Conservation (phyloP, 2,888 invertebrate species). For the Lasioglossum marginatum region DNA sequence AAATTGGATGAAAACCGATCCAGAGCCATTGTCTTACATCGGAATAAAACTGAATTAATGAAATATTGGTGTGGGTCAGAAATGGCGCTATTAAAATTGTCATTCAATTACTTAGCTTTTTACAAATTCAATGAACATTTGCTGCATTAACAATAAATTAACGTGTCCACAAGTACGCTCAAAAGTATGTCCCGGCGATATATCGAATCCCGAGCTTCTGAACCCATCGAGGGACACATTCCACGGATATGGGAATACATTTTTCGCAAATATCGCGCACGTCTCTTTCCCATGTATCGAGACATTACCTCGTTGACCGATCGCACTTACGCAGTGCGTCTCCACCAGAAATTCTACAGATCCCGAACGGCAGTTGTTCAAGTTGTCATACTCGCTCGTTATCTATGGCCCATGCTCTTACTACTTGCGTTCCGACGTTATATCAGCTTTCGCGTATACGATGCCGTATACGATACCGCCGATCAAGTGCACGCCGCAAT, state of each 20-base stretch:
- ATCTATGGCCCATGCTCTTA: slow-evolving; percentile 5
- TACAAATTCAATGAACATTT: neutral
- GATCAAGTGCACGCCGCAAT: slow-evolving; percentile 21
- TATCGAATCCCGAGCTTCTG: neutral
- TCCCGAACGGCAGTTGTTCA: neutral
- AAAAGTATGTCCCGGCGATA: too few relatives aligned
- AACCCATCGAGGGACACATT: neutral
- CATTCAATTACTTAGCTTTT: neutral
- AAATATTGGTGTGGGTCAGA: too few relatives aligned
- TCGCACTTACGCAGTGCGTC: neutral
- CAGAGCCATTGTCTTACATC: neutral
- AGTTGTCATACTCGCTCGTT: slow-evolving; percentile 9
- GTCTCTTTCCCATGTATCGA: neutral
- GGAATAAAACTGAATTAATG: too few relatives aligned
- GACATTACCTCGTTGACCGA: neutral
- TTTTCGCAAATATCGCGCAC: neutral
- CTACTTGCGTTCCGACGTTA: neutral
- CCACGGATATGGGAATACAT: neutral
- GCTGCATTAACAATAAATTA: neutral
- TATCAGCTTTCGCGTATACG: slow-evolving; percentile 5
- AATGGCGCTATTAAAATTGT: neutral
- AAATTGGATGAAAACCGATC: too few relatives aligned
- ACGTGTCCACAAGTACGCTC: too few relatives aligned
- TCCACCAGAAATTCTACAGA: neutral
- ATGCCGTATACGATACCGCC: slow-evolving; percentile 18